A percentile compares a stretch with the other conserved stretches of the same genome.
These are phyloP conservation scores for Trogon surrucura DNA, from an alignment of 2,113 vertebrate genomes.

Conservation along the genomic window DNA sequence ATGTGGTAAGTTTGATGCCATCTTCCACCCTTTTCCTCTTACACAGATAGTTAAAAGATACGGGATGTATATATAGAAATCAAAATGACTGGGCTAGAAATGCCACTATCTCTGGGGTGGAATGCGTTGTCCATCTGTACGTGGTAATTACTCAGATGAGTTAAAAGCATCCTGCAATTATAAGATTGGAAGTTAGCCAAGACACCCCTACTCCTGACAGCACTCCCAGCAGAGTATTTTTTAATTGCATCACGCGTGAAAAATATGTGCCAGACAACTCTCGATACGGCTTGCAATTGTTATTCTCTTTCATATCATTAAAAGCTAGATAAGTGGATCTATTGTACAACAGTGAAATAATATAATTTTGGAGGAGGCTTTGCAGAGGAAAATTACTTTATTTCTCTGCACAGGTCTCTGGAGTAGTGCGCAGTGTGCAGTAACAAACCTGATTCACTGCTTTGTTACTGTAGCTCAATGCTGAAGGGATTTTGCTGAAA, in stretches of 20 bases:
- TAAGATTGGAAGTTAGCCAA: neutral
- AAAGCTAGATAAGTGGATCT: neutral
- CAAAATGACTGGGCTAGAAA: neutral
- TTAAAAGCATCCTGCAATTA: slow-evolving; percentile 67
- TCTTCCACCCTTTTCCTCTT: slow-evolving; percentile 20
- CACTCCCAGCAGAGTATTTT: neutral
- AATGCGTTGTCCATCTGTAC: neutral
- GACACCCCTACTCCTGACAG: slow-evolving; percentile 20
- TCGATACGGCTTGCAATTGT: neutral
- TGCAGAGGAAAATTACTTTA: neutral
- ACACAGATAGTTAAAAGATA: slow-evolving; percentile 27
- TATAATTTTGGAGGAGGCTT: neutral
- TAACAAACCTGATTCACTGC: neutral
- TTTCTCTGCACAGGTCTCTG: neutral
- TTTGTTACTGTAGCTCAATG: neutral
- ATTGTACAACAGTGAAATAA: neutral
- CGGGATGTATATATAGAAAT: slow-evolving; percentile 25
- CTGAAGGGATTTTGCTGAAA: neutral
- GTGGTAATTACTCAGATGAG: slow-evolving; percentile 11
- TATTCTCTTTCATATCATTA: neutral
- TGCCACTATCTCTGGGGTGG: neutral
- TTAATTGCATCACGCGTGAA: neutral
- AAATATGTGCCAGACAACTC: neutral
- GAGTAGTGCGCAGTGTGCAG: neutral
- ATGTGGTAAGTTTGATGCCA: neutral